Percentiles rank a stretch among this genome's conserved stretches.
phyloP scores from a whole-genome alignment of 2,888 invertebrate genomes.

The Metacarcinus magister region DNA sequence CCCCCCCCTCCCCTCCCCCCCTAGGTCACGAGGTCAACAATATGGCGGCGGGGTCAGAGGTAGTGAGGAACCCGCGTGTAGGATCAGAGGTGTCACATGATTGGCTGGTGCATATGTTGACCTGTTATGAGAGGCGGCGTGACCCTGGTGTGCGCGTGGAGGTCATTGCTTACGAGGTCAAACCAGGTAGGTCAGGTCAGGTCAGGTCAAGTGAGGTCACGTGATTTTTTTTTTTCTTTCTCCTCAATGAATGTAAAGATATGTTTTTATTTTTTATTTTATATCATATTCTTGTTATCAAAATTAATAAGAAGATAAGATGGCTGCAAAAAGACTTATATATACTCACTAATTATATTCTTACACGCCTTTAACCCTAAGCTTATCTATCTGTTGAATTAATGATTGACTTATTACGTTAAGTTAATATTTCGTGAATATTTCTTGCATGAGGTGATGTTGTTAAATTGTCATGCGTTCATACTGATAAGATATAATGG shows the following conservation, averaged over 20 bases:
- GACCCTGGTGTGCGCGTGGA: neutral
- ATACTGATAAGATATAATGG: too few relatives aligned
- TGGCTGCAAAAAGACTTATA: too few relatives aligned
- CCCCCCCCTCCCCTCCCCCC: too few relatives aligned
- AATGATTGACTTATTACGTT: neutral
- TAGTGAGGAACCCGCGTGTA: neutral
- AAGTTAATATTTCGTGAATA: neutral
- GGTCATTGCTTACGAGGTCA: neutral
- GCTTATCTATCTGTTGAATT: too few relatives aligned
- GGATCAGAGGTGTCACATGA: neutral
- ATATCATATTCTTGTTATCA: neutral
- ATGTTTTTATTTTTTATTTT: neutral
- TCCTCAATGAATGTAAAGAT: too few relatives aligned
- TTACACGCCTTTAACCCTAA: too few relatives aligned
- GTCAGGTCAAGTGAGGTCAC: too few relatives aligned
- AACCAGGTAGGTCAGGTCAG: neutral
- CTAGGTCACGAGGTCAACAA: neutral
- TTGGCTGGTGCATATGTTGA: neutral
- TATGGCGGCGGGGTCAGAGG: neutral
- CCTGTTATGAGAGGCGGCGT: neutral
- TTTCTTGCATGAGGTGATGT: too few relatives aligned
- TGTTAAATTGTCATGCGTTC: too few relatives aligned
- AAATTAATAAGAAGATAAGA: too few relatives aligned
- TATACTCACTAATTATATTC: too few relatives aligned
- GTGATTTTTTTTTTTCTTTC: too few relatives aligned